Conservation (phyloP, 2,888 invertebrate genomes). For the Nesidiocoris tenuis region DNA sequence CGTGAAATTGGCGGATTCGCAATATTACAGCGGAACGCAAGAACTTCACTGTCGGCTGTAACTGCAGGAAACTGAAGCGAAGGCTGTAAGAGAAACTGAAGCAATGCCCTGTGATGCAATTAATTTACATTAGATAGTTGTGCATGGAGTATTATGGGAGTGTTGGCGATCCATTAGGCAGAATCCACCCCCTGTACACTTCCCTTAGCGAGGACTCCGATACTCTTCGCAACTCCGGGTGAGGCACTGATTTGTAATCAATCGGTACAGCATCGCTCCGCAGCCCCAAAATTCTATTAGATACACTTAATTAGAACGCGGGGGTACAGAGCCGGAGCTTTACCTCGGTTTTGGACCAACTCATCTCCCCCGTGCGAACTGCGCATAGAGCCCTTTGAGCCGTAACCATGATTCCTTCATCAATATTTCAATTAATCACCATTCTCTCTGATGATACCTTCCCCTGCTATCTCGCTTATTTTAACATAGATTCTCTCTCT, state of each 20-base stretch:
- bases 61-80: constrained; percentile 5
- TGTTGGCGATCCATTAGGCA: constrained; percentile 46
- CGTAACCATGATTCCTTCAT: constrained; percentile 42
- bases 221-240: background rate
- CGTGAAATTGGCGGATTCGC: too few relatives aligned
- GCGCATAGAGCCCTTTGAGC: constrained; percentile 25
- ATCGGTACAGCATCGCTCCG: constrained; percentile 34
- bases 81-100: constrained; percentile 3
- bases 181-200: too few relatives aligned
- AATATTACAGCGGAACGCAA: too few relatives aligned
- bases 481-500: background rate
- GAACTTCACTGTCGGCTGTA: too few relatives aligned
- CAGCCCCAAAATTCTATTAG: constrained; percentile 44
- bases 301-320: constrained; percentile 47
- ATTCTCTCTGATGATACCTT: constrained; percentile 7
- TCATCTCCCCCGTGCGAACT: constrained; percentile 8
- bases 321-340: background rate
- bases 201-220: background rate
- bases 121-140: constrained; percentile 50
- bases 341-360: background rate
- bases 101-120: constrained; percentile 43
- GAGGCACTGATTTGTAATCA: constrained; percentile 48
- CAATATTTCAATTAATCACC: constrained; percentile 44
- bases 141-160: constrained; percentile 44
- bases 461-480: background rate